A percentile compares a stretch with the other conserved stretches of the same genome.
Evolutionary conservation across 2,888 invertebrate species (phyloP).

Genomic region (Idaea biselata): DNA sequence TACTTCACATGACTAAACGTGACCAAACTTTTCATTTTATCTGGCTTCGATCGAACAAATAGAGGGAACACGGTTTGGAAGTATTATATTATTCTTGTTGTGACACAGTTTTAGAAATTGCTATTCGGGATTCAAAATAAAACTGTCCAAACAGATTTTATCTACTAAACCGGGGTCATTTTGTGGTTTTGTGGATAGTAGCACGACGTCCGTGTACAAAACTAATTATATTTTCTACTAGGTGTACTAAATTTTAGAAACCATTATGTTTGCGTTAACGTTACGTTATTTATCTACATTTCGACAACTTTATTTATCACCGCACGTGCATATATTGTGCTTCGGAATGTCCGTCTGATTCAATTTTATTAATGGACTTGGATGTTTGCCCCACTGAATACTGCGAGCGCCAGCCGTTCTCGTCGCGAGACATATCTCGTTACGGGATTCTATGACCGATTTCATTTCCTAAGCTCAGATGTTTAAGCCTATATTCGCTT

Average conservation of each 20-base stretch:
- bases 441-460: conserved; percentile 40
- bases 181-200: conserved; percentile 5
- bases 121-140: background rate
- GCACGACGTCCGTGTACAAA: background rate
- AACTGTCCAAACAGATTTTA: background rate
- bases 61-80: conserved; percentile 17
- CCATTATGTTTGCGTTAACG: conserved; percentile 2
- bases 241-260: background rate
- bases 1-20: conserved; percentile 32
- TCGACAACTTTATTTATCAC: conserved; percentile 60
- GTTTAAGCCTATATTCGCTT: conserved; percentile 47
- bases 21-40: conserved; percentile 40
- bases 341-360: conserved; percentile 77
- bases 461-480: conserved; percentile 45
- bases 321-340: conserved; percentile 74
- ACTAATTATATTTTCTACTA: background rate
- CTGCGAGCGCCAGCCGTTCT: conserved; percentile 66
- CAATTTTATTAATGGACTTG: conserved; percentile 81
- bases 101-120: conserved; percentile 2
- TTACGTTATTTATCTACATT: conserved; percentile 28
- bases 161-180: background rate
- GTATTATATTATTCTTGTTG: conserved; percentile 12
- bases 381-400: conserved; percentile 75
- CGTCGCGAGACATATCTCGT: conserved; percentile 59
- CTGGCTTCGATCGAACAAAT: conserved; percentile 19